These are phyloP conservation scores for Brachionus koreanus DNA, from an alignment of 1,140 invertebrate genomes.

Conservation along the genomic window DNA sequence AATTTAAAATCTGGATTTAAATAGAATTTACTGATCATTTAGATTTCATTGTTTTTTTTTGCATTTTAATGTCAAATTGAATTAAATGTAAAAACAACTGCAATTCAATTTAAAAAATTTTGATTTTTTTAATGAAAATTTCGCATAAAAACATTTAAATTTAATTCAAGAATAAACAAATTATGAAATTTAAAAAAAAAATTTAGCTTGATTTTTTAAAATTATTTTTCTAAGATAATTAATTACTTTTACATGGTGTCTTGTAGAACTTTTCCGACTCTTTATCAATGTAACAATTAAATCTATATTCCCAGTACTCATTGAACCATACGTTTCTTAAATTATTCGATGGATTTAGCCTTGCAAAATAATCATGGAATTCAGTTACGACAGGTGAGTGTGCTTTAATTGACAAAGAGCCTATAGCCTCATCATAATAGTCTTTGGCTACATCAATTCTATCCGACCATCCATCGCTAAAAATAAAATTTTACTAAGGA, in stretches of 20 bases:
- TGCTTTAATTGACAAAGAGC: conserved; percentile 66
- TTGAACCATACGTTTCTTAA: conserved; percentile 71
- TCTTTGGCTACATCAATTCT: conserved; percentile 70
- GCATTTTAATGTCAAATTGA: too few species aligned
- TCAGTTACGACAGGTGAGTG: conserved; percentile 65
- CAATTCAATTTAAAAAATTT: too few species aligned
- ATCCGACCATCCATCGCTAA: conserved; percentile 72
- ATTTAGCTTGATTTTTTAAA: too few species aligned
- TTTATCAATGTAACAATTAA: conserved; percentile 61
- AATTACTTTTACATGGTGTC: conserved; percentile 51
- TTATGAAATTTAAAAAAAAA: too few species aligned
- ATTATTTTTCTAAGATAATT: background rate
- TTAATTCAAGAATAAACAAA: too few species aligned
- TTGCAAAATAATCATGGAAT: conserved; percentile 70
- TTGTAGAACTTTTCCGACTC: background rate
- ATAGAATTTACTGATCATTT: too few species aligned
- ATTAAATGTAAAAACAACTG: too few species aligned
- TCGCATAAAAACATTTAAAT: too few species aligned
- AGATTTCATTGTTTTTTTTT: too few species aligned
- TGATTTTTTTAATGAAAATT: too few species aligned
- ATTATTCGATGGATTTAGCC: conserved; percentile 66
- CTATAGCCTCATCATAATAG: conserved; percentile 67
- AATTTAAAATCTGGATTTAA: too few species aligned
- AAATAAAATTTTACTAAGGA: conserved; percentile 43
- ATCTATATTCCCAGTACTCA: conserved; percentile 71